Base-by-base conservation (phyloP, 2,797 vertebrate genomes). In the Tapera naevia region DNA sequence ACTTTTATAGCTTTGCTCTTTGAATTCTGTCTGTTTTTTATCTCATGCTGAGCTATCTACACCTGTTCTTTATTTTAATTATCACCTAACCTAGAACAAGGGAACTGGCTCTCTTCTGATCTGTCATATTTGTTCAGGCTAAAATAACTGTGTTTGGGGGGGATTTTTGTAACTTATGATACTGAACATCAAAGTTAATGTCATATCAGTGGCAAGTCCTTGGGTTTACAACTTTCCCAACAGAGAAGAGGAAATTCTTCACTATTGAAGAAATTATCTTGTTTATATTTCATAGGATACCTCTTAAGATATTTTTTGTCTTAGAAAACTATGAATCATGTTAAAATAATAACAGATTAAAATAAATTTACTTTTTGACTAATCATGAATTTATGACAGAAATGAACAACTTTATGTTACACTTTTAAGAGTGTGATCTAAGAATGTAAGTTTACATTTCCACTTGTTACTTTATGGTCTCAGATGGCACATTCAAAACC, bases 301-400 rank as follows among this genome's bases (percentile, higher is more conserved):
- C 19, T 86, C 22, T 72, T 79, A 51, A 90, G 92, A 56, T 72
- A 61, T 21, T 57, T 25, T 48, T 88, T 58, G 54, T 45, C n/a
- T 80, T 84, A 30, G 37, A 70, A 75, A 74, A 19, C 32, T 51
- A 17, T 94, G 95, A 96, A 89, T 94, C 91, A 89, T 78, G 37
- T 81, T 61, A 80, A 82, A 94, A 72, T 81, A 91, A 41, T 37
- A 87, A 67, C 43, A 81, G 41, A 62, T 76, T n/a, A 67, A 91
- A 80, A 76, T 80, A 66, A 51, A 33, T 25, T 56, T 84, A 53
- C 61, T 85, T 85, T 41, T 84, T 10, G 22, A 89, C 70, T 96
- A 93, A 88, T 80, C 11, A 10, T 22, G 16, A 43, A 83, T 93
- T 92, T 71, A 89, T 95, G 91, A 27, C 58, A 93, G 69, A 94